phyloP scores from a whole-genome alignment of 2,797 vertebrate genomes.

The Oophaga sylvatica region DNA sequence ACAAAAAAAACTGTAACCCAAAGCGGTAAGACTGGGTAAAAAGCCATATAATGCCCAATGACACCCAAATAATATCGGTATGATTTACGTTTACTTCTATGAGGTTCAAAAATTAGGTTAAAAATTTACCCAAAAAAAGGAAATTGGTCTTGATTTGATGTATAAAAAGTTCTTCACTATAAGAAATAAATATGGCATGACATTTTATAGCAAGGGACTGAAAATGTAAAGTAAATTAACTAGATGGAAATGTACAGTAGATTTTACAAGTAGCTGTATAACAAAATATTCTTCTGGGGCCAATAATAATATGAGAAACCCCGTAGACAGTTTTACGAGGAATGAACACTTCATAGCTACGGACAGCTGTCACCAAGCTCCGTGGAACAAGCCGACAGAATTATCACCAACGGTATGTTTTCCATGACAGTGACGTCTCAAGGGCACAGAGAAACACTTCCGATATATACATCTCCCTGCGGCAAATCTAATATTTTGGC shows the following conservation, averaged over 20 bases:
- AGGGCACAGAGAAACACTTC: not conserved
- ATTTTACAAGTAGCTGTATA: constrained; percentile 28
- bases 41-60: no score
- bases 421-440: constrained; percentile 17
- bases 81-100: not conserved
- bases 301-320: constrained; percentile 48
- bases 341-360: constrained; percentile 36
- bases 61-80: no score
- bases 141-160: not conserved
- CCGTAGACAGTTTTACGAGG: constrained; percentile 50
- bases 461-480: not conserved
- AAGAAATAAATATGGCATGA: not conserved
- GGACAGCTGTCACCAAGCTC: constrained; percentile 39
- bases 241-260: constrained; percentile 8
- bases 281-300: constrained; percentile 43
- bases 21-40: no score
- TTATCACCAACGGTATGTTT: constrained; percentile 26
- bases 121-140: not conserved
- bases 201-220: not conserved
- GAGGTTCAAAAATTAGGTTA: not conserved
- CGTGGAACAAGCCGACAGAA: constrained; percentile 16
- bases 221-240: not conserved
- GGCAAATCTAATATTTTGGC: not conserved
- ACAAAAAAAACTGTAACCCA: no score
- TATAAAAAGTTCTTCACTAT: not conserved